Percentiles rank a stretch among this genome's conserved stretches.
phyloP scores from a whole-genome alignment of 2,888 invertebrate genomes.

The Dryocosmus kuriphilus region DNA sequence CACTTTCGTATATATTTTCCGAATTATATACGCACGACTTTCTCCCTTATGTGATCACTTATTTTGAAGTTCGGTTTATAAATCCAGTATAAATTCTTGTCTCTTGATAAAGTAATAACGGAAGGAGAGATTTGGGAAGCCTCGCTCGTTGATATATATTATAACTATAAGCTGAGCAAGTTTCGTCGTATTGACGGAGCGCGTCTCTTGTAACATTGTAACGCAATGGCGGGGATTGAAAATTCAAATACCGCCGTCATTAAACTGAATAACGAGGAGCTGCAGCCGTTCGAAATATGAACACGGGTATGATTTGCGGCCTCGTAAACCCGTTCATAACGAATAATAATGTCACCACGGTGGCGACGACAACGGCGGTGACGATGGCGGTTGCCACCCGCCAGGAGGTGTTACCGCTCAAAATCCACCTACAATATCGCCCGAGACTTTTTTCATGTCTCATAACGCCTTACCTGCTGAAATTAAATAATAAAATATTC shows the following conservation, averaged over 20 bases:
- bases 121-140: conserved; percentile 31
- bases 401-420: conserved; percentile 58
- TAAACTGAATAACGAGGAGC: conserved; percentile 77
- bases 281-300: conserved; percentile 76
- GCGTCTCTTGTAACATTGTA: conserved; percentile 54
- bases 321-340: conserved; percentile 78
- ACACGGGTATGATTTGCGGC: conserved; percentile 77
- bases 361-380: conserved; percentile 56
- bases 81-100: conserved; percentile 15
- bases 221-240: conserved; percentile 71
- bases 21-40: neutral
- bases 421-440: conserved; percentile 76
- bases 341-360: conserved; percentile 77
- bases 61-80: conserved; percentile 11
- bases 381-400: conserved; percentile 56
- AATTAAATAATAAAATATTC: conserved; percentile 78
- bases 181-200: conserved; percentile 20
- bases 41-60: neutral
- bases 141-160: conserved; percentile 5
- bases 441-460: conserved; percentile 74
- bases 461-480: conserved; percentile 71
- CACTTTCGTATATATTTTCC: neutral
- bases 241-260: conserved; percentile 77
- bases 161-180: neutral
- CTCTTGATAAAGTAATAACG: conserved; percentile 31